Conservation (phyloP, 2,113 vertebrate genomes). For the Festucalex cinctus region DNA sequence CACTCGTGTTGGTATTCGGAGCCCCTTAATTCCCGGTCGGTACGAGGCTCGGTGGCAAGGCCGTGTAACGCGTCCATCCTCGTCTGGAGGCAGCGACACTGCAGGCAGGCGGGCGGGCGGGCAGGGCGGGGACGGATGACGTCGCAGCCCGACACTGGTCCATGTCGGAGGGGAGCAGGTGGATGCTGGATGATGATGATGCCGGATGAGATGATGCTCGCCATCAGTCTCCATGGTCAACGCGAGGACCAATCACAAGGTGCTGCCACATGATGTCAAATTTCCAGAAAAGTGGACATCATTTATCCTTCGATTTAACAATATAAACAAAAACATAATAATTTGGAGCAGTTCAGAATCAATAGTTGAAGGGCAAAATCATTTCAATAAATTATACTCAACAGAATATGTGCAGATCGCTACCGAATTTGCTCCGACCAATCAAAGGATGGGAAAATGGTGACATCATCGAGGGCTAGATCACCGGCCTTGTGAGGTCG, state of each 20-base stretch:
- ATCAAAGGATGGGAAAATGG: no score
- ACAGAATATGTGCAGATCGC: no score
- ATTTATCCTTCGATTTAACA: not conserved
- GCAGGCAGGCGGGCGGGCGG: conserved; percentile 65
- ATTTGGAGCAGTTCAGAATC: not conserved
- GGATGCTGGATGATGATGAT: conserved; percentile 43
- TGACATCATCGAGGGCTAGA: no score
- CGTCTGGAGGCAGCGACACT: conserved; percentile 53
- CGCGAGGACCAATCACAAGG: not conserved
- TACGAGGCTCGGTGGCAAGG: conserved; percentile 46
- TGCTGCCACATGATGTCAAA: not conserved
- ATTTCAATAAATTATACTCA: no score
- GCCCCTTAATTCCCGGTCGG: conserved; percentile 26
- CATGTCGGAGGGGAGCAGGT: conserved; percentile 65
- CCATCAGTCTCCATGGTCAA: conserved; percentile 2
- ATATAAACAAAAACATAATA: no score
- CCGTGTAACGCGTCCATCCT: conserved; percentile 60
- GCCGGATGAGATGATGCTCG: conserved; percentile 30
- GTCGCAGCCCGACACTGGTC: conserved; percentile 64
- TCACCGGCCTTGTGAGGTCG: no score
- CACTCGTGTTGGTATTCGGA: conserved; percentile 6
- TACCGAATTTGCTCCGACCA: no score
- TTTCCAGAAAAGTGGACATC: not conserved
- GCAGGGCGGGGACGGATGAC: conserved; percentile 75
- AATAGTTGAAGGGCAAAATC: no score